Evolutionary conservation across 2,888 invertebrate genomes (phyloP), one percentile per base, ranked within the genome.

Genomic region (Seira sanloemensis): DNA sequence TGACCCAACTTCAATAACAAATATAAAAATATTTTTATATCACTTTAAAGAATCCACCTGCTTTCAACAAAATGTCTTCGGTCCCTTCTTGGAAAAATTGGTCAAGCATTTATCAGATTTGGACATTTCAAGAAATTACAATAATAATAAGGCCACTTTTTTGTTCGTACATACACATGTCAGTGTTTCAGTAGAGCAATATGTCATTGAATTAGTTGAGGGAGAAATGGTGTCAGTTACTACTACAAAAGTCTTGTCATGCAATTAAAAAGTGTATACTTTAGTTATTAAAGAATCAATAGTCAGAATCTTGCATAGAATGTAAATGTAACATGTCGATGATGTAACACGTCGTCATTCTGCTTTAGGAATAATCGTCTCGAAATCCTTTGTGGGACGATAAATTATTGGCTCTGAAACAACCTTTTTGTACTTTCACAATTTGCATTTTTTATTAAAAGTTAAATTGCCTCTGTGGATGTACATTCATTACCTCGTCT

Each of bases 401-500:
- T 7, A 37, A 37, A 37, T 37, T 37, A 37, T 12, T 12, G 4
- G 37, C 37, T 7, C 37, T 37, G 37, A 37, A 37, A n/a, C n/a
- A 37, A 37, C 37, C 12, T 37, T 37, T 37, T 37, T 37, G 37
- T n/a, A n/a, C 37, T 4, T 37, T 37, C 37, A 37, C 12, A 37
- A 37, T 37, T 37, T 37, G 37, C 37, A 37, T n/a, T n/a, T n/a
- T n/a, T n/a, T n/a, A n/a, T n/a, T n/a, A n/a, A n/a, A n/a, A n/a
- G n/a, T n/a, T n/a, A n/a, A n/a, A n/a, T n/a, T n/a, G n/a, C n/a
- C n/a, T n/a, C n/a, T n/a, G n/a, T n/a, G n/a, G n/a, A n/a, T n/a
- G n/a, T 25, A 24, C 5, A 75, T 24, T 58, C 74, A 54, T 27
- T 87, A 89, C 90, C 89, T 89, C 94, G 91, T 88, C 92, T 90